phyloP scores from a whole-genome alignment of 92 coral and sea anemone genomes.

The Paragorgia papillata region DNA sequence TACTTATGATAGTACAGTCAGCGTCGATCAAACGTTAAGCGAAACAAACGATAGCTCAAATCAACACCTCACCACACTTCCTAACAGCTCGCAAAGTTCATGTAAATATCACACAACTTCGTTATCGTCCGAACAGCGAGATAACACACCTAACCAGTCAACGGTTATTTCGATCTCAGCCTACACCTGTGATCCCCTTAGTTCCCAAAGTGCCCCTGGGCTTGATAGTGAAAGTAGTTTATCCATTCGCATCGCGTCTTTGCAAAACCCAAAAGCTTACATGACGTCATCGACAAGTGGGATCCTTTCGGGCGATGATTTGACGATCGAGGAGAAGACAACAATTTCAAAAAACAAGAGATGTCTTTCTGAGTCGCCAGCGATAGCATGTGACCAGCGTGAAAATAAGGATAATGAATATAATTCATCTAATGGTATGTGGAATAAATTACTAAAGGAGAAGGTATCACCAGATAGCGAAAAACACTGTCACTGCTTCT shows the following conservation, averaged over 20 bases:
- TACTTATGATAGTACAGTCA: neutral
- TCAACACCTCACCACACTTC: neutral
- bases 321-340: neutral
- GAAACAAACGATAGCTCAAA: neutral
- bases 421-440: neutral
- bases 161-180: neutral
- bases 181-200: neutral
- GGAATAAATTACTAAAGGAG: neutral
- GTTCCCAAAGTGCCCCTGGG: conserved; percentile 16
- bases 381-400: neutral
- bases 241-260: conserved; percentile 19
- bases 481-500: neutral
- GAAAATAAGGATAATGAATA: neutral
- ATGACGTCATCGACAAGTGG: conserved; percentile 34
- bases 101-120: neutral
- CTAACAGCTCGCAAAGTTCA: neutral
- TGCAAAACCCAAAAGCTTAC: conserved; percentile 4
- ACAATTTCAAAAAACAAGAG: neutral
- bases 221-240: conserved; percentile 4
- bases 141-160: neutral
- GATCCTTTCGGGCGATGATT: neutral
- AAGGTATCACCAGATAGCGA: neutral
- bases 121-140: neutral
- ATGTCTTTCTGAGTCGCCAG: neutral
- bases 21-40: neutral